Evolutionary conservation across 2,113 vertebrate genomes (phyloP), one percentile per base, ranked within the genome.

Genomic region (Dicentrarchus labrax): DNA sequence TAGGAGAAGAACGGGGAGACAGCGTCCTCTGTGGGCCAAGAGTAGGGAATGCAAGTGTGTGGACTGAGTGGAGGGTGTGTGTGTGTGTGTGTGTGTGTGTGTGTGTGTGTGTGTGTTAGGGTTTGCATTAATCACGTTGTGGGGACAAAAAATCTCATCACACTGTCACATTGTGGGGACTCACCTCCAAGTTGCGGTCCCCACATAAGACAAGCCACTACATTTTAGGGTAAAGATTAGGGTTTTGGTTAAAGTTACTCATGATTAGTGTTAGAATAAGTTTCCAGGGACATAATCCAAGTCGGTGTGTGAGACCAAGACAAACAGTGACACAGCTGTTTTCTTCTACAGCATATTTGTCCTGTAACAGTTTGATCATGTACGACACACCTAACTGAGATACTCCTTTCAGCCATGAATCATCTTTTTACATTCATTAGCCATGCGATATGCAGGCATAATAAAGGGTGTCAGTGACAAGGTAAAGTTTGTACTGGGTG

Each of bases 21-120:
- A 92, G 94, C 93, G 94, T 10, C 94, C 95, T 95, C 95, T 96
- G 85, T 90, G 77, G 94, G 91, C 11, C 21, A 30, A 8, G 2
- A 56, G 65, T 45, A 21, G 19, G 84, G 89, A 90, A 60, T 92
- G 83, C 93, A 90, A 0, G 54, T 45, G 50, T 66, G 54, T n/a
- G 36, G 47, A 22, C 2, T 6, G 39, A 8, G 57, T 30, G 24
- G 30, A 30, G 30, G 2, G 30, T 30, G 50, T 12, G 61, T 9
- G 71, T 2, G 50, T 12, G 61, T 9, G 71, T 2, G 70, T 30
- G 30, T 30, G 50, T 12, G 61, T 9, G 71, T 2, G 50, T 12
- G 61, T 9, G 71, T 2, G 70, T 17, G 45, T 13, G 30, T 64
- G 60, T 19, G 38, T 69, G 15, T 6, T 43, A 2, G 15, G 19